These are phyloP conservation scores for Hedychridium roseum DNA, from an alignment of 2,888 invertebrate genomes.

Conservation along the genomic window DNA sequence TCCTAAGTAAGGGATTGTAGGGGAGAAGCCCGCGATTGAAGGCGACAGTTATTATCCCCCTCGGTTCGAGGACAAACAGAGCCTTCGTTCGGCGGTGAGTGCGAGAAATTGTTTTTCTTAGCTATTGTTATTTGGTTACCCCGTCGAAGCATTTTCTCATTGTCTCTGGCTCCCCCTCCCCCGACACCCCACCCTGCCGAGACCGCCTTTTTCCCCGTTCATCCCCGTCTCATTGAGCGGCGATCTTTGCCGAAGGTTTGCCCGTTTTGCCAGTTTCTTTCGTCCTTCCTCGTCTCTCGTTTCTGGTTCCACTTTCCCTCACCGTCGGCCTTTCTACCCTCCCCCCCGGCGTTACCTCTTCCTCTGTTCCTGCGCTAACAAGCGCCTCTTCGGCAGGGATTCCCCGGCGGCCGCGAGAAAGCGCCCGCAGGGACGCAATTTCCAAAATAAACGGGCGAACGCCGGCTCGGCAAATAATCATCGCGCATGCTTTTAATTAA, in stretches of 20 bases:
- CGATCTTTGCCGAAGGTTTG: conserved; percentile 11
- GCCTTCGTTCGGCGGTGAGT: background rate
- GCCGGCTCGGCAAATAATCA: conserved; percentile 58
- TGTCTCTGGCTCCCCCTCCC: conserved; percentile 6
- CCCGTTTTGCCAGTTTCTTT: background rate
- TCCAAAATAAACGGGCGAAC: conserved; percentile 58
- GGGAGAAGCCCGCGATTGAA: conserved; percentile 9
- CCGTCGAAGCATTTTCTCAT: conserved; percentile 3
- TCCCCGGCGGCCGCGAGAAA: conserved; percentile 20
- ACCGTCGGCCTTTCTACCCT: conserved; percentile 1
- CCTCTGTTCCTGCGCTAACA: background rate
- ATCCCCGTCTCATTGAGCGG: conserved; percentile 11
- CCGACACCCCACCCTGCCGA: too few species aligned
- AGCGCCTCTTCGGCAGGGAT: conserved; percentile 15
- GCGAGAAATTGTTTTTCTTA: conserved; percentile 11
- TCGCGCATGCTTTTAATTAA: conserved; percentile 64
- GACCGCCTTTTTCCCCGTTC: conserved; percentile 10
- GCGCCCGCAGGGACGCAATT: conserved; percentile 48
- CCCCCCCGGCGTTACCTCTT: background rate
- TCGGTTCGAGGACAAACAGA: conserved; percentile 11
- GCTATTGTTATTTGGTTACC: conserved; percentile 21
- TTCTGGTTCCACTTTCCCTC: background rate
- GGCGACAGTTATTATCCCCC: conserved; percentile 14
- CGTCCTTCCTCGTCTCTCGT: background rate
- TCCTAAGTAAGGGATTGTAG: too few species aligned